Conservation (phyloP, 2,797 vertebrate species). For the Hydrocynus forskahlii region DNA sequence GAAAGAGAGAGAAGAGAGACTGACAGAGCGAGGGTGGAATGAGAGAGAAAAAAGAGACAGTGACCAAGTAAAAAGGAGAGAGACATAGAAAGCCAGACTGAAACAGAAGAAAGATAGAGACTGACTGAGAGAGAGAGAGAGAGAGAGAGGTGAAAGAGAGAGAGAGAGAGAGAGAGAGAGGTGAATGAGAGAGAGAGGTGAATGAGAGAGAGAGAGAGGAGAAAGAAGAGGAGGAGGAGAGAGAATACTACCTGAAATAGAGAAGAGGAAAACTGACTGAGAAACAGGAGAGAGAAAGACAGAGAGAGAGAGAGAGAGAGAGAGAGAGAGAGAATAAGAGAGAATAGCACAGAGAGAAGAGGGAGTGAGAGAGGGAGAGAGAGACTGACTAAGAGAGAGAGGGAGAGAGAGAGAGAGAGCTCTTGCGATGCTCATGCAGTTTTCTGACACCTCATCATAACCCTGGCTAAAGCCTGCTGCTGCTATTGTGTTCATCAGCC, state of each 20-base stretch:
- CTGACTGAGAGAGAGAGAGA: too few species aligned
- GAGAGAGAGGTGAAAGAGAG: too few species aligned
- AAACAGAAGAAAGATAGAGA: not conserved
- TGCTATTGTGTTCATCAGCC: constrained; percentile 64
- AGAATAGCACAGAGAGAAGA: too few species aligned
- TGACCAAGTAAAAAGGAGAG: not conserved
- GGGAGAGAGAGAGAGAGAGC: constrained; percentile 42
- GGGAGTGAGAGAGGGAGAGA: constrained; percentile 17
- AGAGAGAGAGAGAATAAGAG: too few species aligned
- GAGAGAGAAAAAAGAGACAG: not conserved
- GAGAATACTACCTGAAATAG: not conserved
- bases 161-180: too few species aligned
- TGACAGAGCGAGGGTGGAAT: too few species aligned
- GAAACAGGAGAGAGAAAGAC: too few species aligned
- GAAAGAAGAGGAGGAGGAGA: too few species aligned
- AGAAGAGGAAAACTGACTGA: too few species aligned
- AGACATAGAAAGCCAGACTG: not conserved
- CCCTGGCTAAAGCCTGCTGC: constrained; percentile 59
- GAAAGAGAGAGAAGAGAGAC: not conserved
- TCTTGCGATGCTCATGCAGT: constrained; percentile 59
- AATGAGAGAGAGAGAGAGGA: not conserved
- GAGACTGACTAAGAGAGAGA: too few species aligned
- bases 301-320: too few species aligned
- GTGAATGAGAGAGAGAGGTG: too few species aligned
- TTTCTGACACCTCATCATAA: constrained; percentile 66